Conservation (phyloP, 2,113 vertebrate species). For the Nerophis lumbriciformis region DNA sequence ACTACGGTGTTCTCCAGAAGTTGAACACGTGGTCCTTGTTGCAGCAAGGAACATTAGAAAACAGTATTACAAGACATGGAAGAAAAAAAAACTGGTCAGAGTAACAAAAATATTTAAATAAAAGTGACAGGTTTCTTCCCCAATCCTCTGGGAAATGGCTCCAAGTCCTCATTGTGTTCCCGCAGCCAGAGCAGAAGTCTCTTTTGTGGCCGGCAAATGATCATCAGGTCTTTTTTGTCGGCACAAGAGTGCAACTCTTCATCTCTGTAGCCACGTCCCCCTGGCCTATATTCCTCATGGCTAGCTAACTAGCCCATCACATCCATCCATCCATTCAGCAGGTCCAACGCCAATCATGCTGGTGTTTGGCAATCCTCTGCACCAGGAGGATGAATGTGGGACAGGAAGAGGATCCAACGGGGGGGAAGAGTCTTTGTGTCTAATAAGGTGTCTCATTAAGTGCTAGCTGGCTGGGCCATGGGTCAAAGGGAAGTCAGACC, state of each 20-base stretch:
- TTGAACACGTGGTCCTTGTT: conserved; percentile 39
- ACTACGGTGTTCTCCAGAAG: conserved; percentile 37
- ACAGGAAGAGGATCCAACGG: conserved; percentile 11
- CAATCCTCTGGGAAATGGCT: conserved; percentile 57
- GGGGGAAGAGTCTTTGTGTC: conserved; percentile 39
- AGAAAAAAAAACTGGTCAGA: conserved; percentile 25
- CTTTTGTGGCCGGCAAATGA: conserved; percentile 14
- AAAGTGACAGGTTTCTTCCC: conserved; percentile 48
- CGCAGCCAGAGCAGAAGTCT: conserved; percentile 45
- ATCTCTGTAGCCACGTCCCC: conserved; percentile 29
- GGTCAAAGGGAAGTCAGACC: conserved; percentile 93
- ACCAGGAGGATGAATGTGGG: conserved; percentile 47
- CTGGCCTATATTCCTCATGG: conserved; percentile 1
- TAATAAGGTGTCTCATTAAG: conserved; percentile 37
- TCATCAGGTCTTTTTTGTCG: conserved; percentile 3
- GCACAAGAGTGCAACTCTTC: conserved; percentile 11
- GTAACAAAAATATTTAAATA: conserved; percentile 25
- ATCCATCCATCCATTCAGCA: conserved; percentile 29
- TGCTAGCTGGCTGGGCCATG: conserved; percentile 49
- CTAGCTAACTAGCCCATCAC: conserved; percentile 37
- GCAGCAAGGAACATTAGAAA: conserved; percentile 43
- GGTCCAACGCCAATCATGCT: conserved; percentile 28
- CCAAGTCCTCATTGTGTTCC: conserved; percentile 53
- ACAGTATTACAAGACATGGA: conserved; percentile 13
- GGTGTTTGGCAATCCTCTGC: conserved; percentile 39